Conservation (phyloP, 2,113 vertebrate species). For the Psittacara wagleri region DNA sequence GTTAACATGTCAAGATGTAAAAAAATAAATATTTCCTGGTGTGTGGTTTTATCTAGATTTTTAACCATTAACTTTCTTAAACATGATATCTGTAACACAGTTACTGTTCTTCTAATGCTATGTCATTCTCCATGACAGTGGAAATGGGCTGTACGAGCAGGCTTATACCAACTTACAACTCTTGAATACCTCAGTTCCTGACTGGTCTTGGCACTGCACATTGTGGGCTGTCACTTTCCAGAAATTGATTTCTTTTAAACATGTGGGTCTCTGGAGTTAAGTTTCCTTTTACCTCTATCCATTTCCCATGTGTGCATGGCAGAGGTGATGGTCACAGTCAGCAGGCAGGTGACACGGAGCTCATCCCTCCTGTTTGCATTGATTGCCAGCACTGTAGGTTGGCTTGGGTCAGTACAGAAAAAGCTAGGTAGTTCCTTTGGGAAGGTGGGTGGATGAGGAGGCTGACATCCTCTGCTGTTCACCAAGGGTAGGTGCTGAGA, state of each 20-base stretch:
- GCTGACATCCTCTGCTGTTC: neutral
- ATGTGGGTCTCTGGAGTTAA: neutral
- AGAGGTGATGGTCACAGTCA: neutral
- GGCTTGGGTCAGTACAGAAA: neutral
- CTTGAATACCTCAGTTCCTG: neutral
- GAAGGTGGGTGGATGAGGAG: neutral
- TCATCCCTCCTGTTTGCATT: accelerated
- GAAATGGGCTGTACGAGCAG: neutral
- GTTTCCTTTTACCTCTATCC: neutral
- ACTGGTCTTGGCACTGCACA: neutral
- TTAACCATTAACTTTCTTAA: neutral
- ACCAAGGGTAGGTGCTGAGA: neutral
- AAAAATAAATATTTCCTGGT: neutral
- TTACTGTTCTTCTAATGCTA: neutral
- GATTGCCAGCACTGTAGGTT: neutral
- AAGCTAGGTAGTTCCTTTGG: neutral
- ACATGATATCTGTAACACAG: neutral
- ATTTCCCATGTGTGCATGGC: accelerated
- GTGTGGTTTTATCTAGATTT: neutral
- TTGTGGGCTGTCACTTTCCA: neutral
- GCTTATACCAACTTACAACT: neutral
- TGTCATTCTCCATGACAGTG: neutral
- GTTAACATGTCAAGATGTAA: neutral
- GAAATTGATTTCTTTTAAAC: neutral
- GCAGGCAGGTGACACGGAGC: accelerated